phyloP scores from a whole-genome alignment of 2,888 invertebrate genomes.

The Aquatica leii region DNA sequence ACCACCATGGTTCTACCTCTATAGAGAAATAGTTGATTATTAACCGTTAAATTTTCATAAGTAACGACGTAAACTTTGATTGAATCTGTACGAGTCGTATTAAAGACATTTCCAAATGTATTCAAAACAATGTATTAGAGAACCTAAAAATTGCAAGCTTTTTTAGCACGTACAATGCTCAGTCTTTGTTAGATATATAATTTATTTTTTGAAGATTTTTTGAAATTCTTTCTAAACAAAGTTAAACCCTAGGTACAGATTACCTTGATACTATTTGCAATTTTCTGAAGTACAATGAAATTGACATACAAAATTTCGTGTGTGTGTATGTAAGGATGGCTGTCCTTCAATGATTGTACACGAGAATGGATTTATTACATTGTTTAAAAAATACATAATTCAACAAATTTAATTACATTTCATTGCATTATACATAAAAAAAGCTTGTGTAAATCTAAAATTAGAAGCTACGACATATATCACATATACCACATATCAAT shows the following conservation, averaged over 20 bases:
- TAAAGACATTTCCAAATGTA: conserved; percentile 1
- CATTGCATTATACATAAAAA: not conserved
- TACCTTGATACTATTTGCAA: conserved; percentile 1
- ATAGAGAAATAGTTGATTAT: too few species aligned
- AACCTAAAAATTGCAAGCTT: not conserved
- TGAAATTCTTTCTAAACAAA: not conserved
- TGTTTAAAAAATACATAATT: not conserved
- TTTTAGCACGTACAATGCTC: conserved; percentile 24
- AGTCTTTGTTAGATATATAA: conserved; percentile 24
- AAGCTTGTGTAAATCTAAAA: not conserved
- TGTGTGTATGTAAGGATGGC: not conserved
- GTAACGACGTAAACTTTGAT: too few species aligned
- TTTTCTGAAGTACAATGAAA: not conserved
- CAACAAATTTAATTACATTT: not conserved
- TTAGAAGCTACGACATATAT: not conserved
- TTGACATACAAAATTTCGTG: not conserved
- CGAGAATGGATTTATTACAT: not conserved
- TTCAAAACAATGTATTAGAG: not conserved
- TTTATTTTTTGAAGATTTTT: not conserved
- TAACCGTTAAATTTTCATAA: too few species aligned
- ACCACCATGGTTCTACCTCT: too few species aligned
- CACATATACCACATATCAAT: not conserved
- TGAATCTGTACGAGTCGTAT: not conserved
- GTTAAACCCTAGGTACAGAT: conserved; percentile 7
- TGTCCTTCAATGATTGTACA: not conserved